These are phyloP conservation scores for Dascyllus trimaculatus DNA, from an alignment of 2,113 vertebrate species.

Conservation along the genomic window DNA sequence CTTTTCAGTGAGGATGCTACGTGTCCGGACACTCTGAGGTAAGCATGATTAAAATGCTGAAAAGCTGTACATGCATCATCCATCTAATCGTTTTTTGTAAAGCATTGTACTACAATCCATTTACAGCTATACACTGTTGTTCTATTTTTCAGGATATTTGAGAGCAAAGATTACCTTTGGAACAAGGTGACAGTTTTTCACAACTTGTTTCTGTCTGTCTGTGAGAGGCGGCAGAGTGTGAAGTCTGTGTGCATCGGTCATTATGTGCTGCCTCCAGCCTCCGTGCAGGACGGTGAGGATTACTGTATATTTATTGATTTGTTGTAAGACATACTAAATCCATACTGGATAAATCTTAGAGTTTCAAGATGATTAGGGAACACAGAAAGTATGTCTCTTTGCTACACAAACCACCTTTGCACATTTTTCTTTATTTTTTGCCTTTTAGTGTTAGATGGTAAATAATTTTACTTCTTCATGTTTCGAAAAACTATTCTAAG, in stretches of 20 bases:
- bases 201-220: conserved; percentile 78
- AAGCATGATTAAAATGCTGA: background rate
- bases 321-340: conserved; percentile 9
- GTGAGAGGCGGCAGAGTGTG: conserved; percentile 76
- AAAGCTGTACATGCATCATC: background rate
- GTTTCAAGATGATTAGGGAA: background rate
- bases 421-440: too few species aligned
- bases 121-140: background rate
- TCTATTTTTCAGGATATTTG: conserved; percentile 76
- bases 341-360: background rate
- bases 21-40: conserved; percentile 79
- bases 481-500: background rate
- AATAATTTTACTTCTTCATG: background rate
- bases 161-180: conserved; percentile 76
- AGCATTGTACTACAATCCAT: background rate
- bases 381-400: background rate
- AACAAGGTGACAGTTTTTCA: conserved; percentile 83
- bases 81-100: background rate
- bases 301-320: background rate
- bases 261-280: conserved; percentile 82
- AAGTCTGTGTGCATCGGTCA: conserved; percentile 83
- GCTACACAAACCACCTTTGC: background rate
- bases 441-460: too few species aligned
- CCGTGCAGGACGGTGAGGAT: conserved; percentile 81
- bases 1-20: conserved; percentile 79